A percentile compares a stretch with the other conserved stretches of the same genome.
Conservation (phyloP, 2,113 vertebrate genomes). For the Chiloscyllium plagiosum region DNA sequence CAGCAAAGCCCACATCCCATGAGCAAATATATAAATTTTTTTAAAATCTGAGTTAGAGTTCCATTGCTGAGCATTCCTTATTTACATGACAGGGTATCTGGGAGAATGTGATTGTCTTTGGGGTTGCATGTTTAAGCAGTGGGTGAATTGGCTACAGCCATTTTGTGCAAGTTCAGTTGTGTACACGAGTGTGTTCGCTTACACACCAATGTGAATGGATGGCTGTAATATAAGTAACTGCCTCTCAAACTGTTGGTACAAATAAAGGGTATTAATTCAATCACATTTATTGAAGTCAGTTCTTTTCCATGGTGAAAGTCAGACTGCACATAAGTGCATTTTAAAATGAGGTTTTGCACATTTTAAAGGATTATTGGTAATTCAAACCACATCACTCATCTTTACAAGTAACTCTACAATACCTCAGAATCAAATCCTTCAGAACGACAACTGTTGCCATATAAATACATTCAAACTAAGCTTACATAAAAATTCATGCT, state of each 20-base stretch:
- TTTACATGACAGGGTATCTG: neutral
- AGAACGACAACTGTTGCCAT: neutral
- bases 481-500: neutral
- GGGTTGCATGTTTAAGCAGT: neutral
- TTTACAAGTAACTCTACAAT: neutral
- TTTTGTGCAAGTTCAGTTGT: neutral
- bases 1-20: no score
- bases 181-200: neutral
- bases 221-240: neutral
- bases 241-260: neutral
- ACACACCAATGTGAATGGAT: neutral
- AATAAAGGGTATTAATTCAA: neutral
- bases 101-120: constrained; percentile 5
- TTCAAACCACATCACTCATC: neutral
- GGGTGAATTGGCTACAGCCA: neutral
- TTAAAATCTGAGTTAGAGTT: neutral
- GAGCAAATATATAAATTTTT: no score
- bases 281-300: neutral
- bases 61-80: constrained; percentile 16
- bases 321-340: neutral
- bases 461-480: neutral
- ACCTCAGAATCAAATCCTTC: neutral
- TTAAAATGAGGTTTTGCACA: neutral
- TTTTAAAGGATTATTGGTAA: neutral
- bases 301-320: neutral